Conservation (phyloP, 1,140 invertebrate species). For the Batillaria attramentaria region DNA sequence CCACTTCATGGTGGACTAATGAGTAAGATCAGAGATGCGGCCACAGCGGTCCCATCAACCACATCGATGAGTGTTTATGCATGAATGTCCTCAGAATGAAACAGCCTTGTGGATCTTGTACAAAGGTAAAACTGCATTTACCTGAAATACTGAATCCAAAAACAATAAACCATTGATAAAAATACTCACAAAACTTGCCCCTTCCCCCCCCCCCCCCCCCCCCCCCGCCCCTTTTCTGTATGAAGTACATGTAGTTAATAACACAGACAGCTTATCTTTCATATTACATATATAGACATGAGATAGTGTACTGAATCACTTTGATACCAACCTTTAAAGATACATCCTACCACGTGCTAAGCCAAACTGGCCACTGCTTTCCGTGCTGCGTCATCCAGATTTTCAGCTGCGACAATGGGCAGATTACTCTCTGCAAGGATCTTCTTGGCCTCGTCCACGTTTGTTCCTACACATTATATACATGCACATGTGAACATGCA, state of each 20-base stretch:
- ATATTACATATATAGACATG: background rate
- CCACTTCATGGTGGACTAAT: too few relatives aligned
- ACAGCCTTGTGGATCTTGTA: too few relatives aligned
- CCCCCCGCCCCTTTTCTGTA: background rate
- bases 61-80: too few relatives aligned
- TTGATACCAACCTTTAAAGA: too few relatives aligned
- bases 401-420: conserved; percentile 82
- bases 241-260: background rate
- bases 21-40: too few relatives aligned
- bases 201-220: background rate
- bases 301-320: background rate
- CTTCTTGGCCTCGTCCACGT: conserved; percentile 79
- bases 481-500: too few relatives aligned
- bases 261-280: background rate
- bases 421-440: conserved; percentile 88
- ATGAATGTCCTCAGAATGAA: too few relatives aligned
- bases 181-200: background rate
- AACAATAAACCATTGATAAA: too few relatives aligned
- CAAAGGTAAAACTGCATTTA: too few relatives aligned
- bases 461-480: conserved; percentile 77
- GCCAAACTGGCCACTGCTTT: conserved; percentile 80
- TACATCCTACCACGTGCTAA: background rate
- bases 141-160: too few relatives aligned
- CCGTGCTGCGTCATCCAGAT: conserved; percentile 92
- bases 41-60: too few relatives aligned